phyloP scores from a whole-genome alignment of 2,888 invertebrate species.

The Conchocele bisecta region DNA sequence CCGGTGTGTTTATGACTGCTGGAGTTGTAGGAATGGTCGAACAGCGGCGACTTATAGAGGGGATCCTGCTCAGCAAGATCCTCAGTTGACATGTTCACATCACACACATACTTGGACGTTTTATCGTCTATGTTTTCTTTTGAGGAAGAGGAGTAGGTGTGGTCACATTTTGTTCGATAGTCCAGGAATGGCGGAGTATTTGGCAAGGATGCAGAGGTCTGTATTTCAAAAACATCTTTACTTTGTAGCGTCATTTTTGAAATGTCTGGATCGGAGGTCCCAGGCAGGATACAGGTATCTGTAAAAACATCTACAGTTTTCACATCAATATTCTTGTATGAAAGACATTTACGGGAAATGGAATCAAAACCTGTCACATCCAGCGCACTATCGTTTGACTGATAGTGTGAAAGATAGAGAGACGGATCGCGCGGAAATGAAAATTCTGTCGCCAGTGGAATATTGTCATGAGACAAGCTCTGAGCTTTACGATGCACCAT shows the following conservation, averaged over 20 bases:
- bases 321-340: conserved; percentile 47
- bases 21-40: conserved; percentile 39
- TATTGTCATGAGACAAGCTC: conserved; percentile 40
- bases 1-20: background rate
- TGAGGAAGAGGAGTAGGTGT: conserved; percentile 13
- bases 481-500: conserved; percentile 13
- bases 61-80: background rate
- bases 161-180: background rate
- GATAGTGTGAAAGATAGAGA: conserved; percentile 45
- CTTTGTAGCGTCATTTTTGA: conserved; percentile 46
- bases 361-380: conserved; percentile 55
- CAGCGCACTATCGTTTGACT: conserved; percentile 57
- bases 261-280: conserved; percentile 54
- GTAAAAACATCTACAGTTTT: conserved; percentile 52
- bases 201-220: conserved; percentile 7
- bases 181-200: conserved; percentile 25
- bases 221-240: background rate
- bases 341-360: conserved; percentile 50
- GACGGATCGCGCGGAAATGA: background rate
- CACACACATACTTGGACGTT: background rate
- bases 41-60: conserved; percentile 16
- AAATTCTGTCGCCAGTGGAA: background rate
- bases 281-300: conserved; percentile 43
- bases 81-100: no score
- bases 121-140: background rate